Base-by-base conservation (phyloP, 2,797 vertebrate genomes). In the Melanotaenia pygmaea region DNA sequence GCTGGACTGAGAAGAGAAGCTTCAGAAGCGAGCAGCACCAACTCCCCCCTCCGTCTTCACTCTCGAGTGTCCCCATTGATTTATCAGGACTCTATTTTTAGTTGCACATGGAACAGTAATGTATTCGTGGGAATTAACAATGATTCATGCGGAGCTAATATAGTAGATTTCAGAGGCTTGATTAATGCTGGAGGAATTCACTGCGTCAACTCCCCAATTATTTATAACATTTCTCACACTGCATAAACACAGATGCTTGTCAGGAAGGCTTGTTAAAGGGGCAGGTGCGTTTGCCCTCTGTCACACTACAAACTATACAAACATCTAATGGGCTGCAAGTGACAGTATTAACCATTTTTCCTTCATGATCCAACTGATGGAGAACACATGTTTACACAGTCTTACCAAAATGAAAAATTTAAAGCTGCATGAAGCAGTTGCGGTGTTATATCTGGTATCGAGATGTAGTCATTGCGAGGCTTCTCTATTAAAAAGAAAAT, bases 1-100 rank as follows among this genome's bases (percentile, higher is more conserved):
- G 74, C 59, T 74, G 70, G 28, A 67, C 67, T 54, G 79, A 67
- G 82, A 84, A 84, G 74, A 82, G 75, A 85, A 73, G 79, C 84
- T 80, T 86, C 78, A 82, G 70, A 86, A 73, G 82, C 71, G 50
- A 64, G 78, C 77, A 47, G 70, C 70, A 66, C 65, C 75, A 54
- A 32, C 74, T 30, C 78, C 66, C 87, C 10, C 35, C 24, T 56
- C 47, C 76, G 65, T 83, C 79, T 81, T 79, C 87, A 82, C 79
- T 92, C 84, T 80, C 62, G 26, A 87, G 78, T 82, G 89, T 90
- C 90, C 86, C 84, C 86, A 86, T 90, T 91, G 91, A 93, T 93
- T 92, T 87, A 92, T 91, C 89, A 86, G 83, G 71, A 82, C 77
- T 85, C 91, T 88, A 89, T 92, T 93, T 93, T 89, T 92, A 93